Percentiles rank a stretch among this genome's conserved stretches.
Evolutionary conservation across 2,797 vertebrate species (phyloP).

Genomic region (Hypotaenidia philippensis): DNA sequence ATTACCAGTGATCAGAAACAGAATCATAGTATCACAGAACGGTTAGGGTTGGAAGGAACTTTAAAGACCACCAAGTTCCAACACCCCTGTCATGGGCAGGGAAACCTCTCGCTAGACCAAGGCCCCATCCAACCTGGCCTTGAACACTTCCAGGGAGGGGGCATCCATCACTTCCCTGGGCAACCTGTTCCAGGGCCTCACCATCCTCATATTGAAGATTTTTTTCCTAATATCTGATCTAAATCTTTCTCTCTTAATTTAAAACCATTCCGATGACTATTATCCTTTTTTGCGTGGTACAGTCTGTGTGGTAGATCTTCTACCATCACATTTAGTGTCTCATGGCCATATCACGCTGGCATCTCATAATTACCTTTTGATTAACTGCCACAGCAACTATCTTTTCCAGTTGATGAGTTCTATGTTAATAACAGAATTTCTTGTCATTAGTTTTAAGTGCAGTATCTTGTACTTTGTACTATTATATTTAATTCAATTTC

Average conservation of each 20-base stretch:
- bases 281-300: neutral
- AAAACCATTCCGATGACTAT: neutral
- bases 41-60: too few relatives aligned
- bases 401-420: neutral
- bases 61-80: too few relatives aligned
- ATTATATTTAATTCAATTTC: slow-evolving; percentile 3
- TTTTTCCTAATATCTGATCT: too few relatives aligned
- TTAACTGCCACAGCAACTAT: neutral
- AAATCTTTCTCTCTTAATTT: too few relatives aligned
- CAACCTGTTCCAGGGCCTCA: too few relatives aligned
- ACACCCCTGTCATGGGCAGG: too few relatives aligned
- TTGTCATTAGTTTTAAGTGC: neutral
- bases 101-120: too few relatives aligned
- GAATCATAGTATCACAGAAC: too few relatives aligned
- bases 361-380: neutral
- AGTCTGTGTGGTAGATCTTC: neutral
- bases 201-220: too few relatives aligned
- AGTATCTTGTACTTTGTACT: neutral
- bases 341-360: neutral
- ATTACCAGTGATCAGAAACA: neutral
- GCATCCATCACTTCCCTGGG: too few relatives aligned
- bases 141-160: too few relatives aligned
- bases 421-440: neutral
- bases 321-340: neutral
- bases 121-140: too few relatives aligned